Evolutionary conservation across 92 coral and sea anemone genomes (phyloP).

Genomic region (Porites rus): DNA sequence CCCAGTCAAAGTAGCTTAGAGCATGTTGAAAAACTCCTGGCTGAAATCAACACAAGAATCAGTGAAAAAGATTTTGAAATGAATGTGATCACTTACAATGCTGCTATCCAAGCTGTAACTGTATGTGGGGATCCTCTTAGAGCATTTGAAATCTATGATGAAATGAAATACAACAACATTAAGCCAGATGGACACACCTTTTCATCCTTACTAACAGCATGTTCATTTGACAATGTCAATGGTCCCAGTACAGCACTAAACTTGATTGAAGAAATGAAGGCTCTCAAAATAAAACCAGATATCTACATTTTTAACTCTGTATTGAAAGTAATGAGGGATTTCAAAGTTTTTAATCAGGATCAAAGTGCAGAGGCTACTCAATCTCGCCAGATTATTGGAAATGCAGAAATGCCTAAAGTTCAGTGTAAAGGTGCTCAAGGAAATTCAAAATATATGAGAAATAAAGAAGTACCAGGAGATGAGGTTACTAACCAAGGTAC

Average conservation of each 20-base stretch:
- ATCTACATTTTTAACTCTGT: conserved; percentile 77
- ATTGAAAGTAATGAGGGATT: conserved; percentile 74
- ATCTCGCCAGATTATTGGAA: not conserved
- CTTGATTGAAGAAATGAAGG: conserved; percentile 81
- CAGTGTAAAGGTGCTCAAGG: not conserved
- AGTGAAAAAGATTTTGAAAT: conserved; percentile 55
- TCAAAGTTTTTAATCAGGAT: conserved; percentile 20
- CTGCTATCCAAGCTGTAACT: conserved; percentile 85
- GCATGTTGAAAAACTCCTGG: conserved; percentile 62
- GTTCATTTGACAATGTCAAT: conserved; percentile 58
- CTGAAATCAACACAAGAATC: conserved; percentile 56
- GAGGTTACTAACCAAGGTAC: not conserved
- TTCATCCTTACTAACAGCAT: conserved; percentile 75
- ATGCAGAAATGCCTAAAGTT: too few species aligned
- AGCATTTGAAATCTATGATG: conserved; percentile 73
- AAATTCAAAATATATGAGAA: not conserved
- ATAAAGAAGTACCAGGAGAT: not conserved
- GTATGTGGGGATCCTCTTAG: conserved; percentile 58
- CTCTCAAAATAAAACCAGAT: conserved; percentile 69
- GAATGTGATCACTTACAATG: conserved; percentile 80
- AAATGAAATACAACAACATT: conserved; percentile 47
- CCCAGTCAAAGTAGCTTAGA: conserved; percentile 43
- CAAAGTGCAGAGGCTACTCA: not conserved
- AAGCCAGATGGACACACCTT: conserved; percentile 72
- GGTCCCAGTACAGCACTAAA: conserved; percentile 64